A percentile compares a stretch with the other conserved stretches of the same genome.
These are phyloP conservation scores for Patiria miniata DNA, from an alignment of 35 echinoderm and acorn worm genomes.

Conservation along the genomic window DNA sequence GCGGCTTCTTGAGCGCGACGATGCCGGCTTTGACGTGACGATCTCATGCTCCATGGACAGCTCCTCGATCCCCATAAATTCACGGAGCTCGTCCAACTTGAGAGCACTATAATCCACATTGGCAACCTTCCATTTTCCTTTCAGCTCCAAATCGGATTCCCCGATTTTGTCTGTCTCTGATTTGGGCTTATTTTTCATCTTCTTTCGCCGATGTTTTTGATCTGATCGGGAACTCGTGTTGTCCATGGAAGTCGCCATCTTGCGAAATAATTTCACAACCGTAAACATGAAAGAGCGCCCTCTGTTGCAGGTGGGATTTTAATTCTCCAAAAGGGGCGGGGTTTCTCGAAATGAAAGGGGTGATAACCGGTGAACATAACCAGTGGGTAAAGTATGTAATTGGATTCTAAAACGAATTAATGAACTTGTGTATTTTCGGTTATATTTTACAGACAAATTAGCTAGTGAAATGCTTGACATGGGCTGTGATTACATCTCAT, in stretches of 20 bases:
- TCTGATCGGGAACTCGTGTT: not conserved
- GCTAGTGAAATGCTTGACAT: no score
- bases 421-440: no score
- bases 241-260: conserved; percentile 44
- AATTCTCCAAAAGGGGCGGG: not conserved
- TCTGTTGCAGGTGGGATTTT: not conserved
- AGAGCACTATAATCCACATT: conserved; percentile 36
- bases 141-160: not conserved
- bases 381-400: no score
- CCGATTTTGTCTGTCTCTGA: conserved; percentile 5
- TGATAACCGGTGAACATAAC: no score
- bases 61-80: conserved; percentile 50
- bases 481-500: no score
- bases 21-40: not conserved
- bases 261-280: not conserved
- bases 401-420: no score
- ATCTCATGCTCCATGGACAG: conserved; percentile 22
- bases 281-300: not conserved
- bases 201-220: conserved; percentile 10
- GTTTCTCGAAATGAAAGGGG: no score
- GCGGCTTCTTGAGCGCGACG: not conserved
- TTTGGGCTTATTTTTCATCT: conserved; percentile 25
- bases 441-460: no score
- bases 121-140: conserved; percentile 31
- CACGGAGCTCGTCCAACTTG: conserved; percentile 30